These are phyloP conservation scores for Leptinotarsa peninsularis DNA, from an alignment of 2,888 invertebrate genomes.

Conservation along the genomic window DNA sequence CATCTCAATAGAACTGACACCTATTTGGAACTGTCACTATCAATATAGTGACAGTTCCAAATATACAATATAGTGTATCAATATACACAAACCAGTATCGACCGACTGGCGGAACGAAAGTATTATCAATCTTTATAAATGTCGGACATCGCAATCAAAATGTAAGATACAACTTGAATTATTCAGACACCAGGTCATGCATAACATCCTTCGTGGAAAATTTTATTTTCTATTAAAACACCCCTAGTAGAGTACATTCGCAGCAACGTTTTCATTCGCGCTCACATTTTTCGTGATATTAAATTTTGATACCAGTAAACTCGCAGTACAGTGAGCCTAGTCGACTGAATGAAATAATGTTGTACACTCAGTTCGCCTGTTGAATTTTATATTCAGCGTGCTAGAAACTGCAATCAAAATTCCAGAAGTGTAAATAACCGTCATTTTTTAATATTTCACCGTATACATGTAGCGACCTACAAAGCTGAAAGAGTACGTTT, in stretches of 20 bases:
- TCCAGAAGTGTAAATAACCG: constrained; percentile 37
- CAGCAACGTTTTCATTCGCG: not conserved
- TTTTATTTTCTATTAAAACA: not conserved
- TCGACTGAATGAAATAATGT: constrained; percentile 7
- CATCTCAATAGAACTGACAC: no score
- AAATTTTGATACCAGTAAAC: constrained; percentile 7
- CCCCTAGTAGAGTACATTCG: not conserved
- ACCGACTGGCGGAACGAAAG: no score
- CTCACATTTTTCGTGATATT: not conserved
- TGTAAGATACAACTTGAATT: no score
- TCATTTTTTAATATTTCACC: constrained; percentile 40
- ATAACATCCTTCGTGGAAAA: not conserved
- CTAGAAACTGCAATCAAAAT: constrained; percentile 39
- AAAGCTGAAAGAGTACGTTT: constrained; percentile 18
- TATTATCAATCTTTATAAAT: no score
- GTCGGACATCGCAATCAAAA: no score
- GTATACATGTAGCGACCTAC: constrained; percentile 25
- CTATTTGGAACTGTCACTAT: no score
- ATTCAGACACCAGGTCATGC: no score
- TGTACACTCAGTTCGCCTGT: constrained; percentile 3
- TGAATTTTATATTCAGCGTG: constrained; percentile 25
- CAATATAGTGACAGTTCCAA: no score
- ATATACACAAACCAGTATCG: no score
- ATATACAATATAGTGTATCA: no score
- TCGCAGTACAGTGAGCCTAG: not conserved